Conservation (phyloP, 2,797 vertebrate genomes). For the Tangara arthus region DNA sequence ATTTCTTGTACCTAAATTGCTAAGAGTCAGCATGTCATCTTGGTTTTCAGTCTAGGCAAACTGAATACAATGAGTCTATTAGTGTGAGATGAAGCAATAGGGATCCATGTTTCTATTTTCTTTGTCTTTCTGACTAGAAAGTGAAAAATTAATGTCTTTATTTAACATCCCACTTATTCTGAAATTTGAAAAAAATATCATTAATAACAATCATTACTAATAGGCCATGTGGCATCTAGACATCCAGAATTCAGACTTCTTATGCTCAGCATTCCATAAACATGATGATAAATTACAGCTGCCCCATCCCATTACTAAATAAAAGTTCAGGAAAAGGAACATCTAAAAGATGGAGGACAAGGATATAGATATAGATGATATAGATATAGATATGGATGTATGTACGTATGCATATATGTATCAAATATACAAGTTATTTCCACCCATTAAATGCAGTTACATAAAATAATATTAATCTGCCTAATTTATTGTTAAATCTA, state of each 20-base stretch:
- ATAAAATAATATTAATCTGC: neutral
- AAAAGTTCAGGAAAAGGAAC: neutral
- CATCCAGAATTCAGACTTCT: neutral
- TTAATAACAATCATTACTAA: neutral
- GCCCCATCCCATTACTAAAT: neutral
- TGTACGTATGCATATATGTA: fast-evolving
- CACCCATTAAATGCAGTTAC: neutral
- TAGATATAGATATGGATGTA: neutral
- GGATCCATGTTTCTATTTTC: neutral
- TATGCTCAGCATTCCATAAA: neutral
- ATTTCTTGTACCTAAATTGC: neutral
- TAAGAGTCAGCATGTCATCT: neutral
- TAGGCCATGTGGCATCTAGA: neutral
- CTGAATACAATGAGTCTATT: neutral
- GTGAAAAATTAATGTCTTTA: neutral
- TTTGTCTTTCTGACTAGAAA: neutral
- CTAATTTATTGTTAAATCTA: neutral
- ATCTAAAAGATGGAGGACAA: neutral
- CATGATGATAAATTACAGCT: neutral
- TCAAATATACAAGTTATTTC: neutral
- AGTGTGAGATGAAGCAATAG: neutral
- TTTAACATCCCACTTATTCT: neutral
- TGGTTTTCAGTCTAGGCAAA: neutral
- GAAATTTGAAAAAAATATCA: neutral
- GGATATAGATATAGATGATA: fast-evolving